Evolutionary conservation across 2,888 invertebrate species (phyloP).

Genomic region (Hyposoter didymator): DNA sequence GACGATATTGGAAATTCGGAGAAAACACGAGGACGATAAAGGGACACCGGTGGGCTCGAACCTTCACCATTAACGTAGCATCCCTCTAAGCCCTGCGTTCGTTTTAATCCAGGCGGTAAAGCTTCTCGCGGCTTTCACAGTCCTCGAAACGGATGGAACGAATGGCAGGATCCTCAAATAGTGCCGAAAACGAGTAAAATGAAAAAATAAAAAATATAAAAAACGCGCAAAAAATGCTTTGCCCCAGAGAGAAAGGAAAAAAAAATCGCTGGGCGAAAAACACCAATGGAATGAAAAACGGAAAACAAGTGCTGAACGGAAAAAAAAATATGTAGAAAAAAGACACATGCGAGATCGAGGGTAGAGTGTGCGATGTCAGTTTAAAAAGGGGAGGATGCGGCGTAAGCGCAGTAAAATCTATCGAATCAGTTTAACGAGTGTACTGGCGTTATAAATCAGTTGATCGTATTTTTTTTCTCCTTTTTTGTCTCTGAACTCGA

Average conservation of each 20-base stretch:
- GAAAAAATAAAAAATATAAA: conserved; percentile 24
- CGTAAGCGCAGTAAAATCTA: conserved; percentile 81
- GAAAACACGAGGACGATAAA: conserved; percentile 42
- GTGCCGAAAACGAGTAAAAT: conserved; percentile 30
- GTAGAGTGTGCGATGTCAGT: conserved; percentile 62
- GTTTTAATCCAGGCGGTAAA: conserved; percentile 64
- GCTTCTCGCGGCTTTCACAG: conserved; percentile 58
- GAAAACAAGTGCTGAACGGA: conserved; percentile 56
- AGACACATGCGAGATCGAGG: conserved; percentile 52
- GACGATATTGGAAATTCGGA: conserved; percentile 40
- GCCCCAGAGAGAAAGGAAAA: conserved; percentile 30
- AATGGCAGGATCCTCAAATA: conserved; percentile 52
- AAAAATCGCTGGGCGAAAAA: conserved; percentile 74
- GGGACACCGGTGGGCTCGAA: conserved; percentile 37
- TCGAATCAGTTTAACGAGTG: conserved; percentile 83
- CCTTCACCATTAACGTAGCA: conserved; percentile 58
- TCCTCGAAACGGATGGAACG: conserved; percentile 56
- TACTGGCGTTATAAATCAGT: conserved; percentile 81
- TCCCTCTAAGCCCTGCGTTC: conserved; percentile 55
- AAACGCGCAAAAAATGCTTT: conserved; percentile 10
- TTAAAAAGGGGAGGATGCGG: conserved; percentile 72
- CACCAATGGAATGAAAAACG: conserved; percentile 71
- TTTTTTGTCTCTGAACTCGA: conserved; percentile 52
- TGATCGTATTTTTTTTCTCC: conserved; percentile 72
- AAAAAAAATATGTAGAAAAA: conserved; percentile 51